Evolutionary conservation across 2,888 invertebrate genomes (phyloP).

Genomic region (Automeris io): DNA sequence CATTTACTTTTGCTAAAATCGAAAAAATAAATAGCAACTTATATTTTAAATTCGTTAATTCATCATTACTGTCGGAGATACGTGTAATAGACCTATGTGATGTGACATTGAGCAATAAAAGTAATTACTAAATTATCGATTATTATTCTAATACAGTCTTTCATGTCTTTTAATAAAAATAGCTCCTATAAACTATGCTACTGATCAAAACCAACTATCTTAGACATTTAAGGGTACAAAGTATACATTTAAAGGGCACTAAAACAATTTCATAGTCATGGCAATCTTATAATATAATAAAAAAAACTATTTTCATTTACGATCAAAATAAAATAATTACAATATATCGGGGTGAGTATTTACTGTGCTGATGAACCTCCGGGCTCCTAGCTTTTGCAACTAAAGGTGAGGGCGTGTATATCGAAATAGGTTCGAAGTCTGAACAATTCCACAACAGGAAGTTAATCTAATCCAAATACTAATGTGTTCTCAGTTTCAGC

Average conservation of each 20-base stretch:
- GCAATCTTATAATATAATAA: conserved; percentile 18
- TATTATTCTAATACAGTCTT: conserved; percentile 53
- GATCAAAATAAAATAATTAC: no score
- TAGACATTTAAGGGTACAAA: not conserved
- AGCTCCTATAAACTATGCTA: conserved; percentile 10
- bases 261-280: conserved; percentile 14
- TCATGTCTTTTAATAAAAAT: conserved; percentile 48
- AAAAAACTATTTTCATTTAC: no score
- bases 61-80: conserved; percentile 38
- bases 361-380: no score
- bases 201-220: not conserved
- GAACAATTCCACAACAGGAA: no score
- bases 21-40: conserved; percentile 41
- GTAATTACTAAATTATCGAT: conserved; percentile 24
- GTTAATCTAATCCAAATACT: no score
- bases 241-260: not conserved
- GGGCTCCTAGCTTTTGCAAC: no score
- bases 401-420: no score
- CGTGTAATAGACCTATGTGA: conserved; percentile 20
- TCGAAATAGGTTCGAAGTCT: no score
- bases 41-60: conserved; percentile 14
- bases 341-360: no score
- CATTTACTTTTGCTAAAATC: no score
- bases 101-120: conserved; percentile 37
- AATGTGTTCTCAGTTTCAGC: no score